A percentile compares a stretch with the other conserved stretches of the same genome.
Evolutionary conservation across 2,797 vertebrate species (phyloP).

Genomic region (Lithobates sylvaticus): DNA sequence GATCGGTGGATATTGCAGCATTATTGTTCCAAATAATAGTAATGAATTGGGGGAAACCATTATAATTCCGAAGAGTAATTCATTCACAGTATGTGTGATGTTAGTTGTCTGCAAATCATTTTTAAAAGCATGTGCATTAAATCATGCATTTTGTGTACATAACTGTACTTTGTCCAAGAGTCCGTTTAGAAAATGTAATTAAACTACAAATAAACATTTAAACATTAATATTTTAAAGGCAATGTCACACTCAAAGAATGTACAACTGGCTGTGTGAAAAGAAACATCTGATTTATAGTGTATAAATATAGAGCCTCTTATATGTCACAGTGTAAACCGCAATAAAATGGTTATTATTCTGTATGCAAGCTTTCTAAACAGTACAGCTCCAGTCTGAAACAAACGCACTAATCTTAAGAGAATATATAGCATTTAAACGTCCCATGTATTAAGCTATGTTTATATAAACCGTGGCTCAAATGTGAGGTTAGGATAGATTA

Average conservation of each 20-base stretch:
- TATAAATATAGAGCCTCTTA: slow-evolving; percentile 28
- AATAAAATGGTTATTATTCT: slow-evolving; percentile 43
- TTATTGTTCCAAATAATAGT: neutral
- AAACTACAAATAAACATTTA: slow-evolving; percentile 50
- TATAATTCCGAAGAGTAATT: neutral
- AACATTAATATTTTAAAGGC: slow-evolving; percentile 44
- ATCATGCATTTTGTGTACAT: slow-evolving; percentile 30
- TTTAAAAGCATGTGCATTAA: slow-evolving; percentile 20
- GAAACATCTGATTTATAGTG: slow-evolving; percentile 51
- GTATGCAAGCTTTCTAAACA: slow-evolving; percentile 30
- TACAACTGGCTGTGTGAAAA: neutral
- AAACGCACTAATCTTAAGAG: slow-evolving; percentile 25
- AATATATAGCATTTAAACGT: slow-evolving; percentile 43
- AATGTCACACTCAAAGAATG: slow-evolving; percentile 41
- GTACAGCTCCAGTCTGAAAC: slow-evolving; percentile 3
- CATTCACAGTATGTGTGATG: neutral
- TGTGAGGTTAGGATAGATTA: slow-evolving; percentile 68
- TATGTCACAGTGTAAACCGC: slow-evolving; percentile 29
- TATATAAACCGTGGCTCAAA: slow-evolving; percentile 67
- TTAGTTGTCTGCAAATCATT: neutral
- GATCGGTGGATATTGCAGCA: too few species aligned
- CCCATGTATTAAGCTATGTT: slow-evolving; percentile 49
- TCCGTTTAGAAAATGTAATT: slow-evolving; percentile 41
- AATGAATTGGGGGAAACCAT: neutral
- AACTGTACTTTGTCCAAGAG: slow-evolving; percentile 33